phyloP scores from a whole-genome alignment of 1,140 invertebrate genomes.

The Gryllus bimaculatus region DNA sequence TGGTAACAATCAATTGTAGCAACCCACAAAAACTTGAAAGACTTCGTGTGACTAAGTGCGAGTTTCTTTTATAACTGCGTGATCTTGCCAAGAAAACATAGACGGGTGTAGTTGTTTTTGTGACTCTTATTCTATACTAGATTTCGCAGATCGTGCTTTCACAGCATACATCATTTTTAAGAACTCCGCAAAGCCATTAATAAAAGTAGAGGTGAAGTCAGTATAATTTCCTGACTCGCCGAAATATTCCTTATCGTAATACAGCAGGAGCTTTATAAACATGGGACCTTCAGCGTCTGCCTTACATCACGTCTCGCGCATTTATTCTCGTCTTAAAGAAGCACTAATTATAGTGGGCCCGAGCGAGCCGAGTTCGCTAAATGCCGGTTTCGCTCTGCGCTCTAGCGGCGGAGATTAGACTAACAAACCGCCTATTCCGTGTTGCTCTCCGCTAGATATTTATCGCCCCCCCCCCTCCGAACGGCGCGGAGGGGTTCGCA shows the following conservation, averaged over 20 bases:
- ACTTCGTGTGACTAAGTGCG: too few relatives aligned
- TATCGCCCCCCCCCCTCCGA: not conserved
- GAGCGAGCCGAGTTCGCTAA: not conserved
- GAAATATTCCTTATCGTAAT: constrained; percentile 1
- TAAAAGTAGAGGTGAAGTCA: not conserved
- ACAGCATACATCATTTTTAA: not conserved
- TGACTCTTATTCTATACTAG: too few relatives aligned
- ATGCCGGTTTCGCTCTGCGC: not conserved
- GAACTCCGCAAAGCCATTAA: not conserved
- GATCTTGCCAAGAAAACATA: too few relatives aligned
- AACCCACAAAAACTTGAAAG: too few relatives aligned
- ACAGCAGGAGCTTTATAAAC: not conserved
- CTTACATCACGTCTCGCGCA: not conserved
- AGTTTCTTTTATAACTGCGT: too few relatives aligned
- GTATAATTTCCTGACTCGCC: not conserved
- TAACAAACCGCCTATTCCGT: constrained; percentile 1
- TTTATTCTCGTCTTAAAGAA: not conserved
- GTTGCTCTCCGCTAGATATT: not conserved
- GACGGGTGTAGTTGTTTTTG: too few relatives aligned
- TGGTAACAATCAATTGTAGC: too few relatives aligned
- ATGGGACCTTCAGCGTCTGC: not conserved
- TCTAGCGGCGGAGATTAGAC: not conserved
- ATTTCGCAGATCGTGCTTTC: not conserved
- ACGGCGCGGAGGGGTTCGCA: too few relatives aligned
- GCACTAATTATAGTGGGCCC: not conserved